These are phyloP conservation scores for Trisateles emortualis DNA, from an alignment of 2,888 invertebrate genomes.

Conservation along the genomic window DNA sequence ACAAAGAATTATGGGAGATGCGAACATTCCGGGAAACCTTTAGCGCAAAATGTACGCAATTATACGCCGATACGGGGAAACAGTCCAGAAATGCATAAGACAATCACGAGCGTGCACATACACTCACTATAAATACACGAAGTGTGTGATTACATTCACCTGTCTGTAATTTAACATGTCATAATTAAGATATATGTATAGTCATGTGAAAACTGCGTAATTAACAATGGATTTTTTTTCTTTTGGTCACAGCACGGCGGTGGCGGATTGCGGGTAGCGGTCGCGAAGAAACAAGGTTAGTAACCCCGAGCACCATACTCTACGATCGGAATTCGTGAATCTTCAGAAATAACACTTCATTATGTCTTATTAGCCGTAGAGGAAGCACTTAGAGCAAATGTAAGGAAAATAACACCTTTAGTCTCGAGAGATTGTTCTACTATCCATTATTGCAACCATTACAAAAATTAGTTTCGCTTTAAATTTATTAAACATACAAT, in stretches of 20 bases:
- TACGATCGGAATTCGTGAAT: constrained; percentile 81
- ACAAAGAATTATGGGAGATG: constrained; percentile 50
- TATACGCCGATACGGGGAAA: constrained; percentile 62
- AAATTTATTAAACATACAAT: constrained; percentile 46
- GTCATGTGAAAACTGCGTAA: constrained; percentile 69
- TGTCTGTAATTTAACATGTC: constrained; percentile 67
- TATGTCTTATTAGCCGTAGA: constrained; percentile 81
- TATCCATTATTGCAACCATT: constrained; percentile 73
- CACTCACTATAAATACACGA: constrained; percentile 45
- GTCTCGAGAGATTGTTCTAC: constrained; percentile 67
- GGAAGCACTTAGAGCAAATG: constrained; percentile 82
- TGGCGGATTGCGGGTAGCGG: constrained; percentile 70
- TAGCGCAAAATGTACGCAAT: constrained; percentile 60
- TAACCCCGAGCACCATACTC: constrained; percentile 74
- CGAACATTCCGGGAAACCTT: constrained; percentile 56
- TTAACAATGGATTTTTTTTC: constrained; percentile 68
- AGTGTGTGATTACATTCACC: constrained; percentile 65
- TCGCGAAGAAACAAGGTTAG: constrained; percentile 78
- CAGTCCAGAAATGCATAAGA: constrained; percentile 43
- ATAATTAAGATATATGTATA: constrained; percentile 72
- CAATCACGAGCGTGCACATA: constrained; percentile 56
- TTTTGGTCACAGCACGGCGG: constrained; percentile 75
- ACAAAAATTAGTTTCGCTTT: constrained; percentile 65
- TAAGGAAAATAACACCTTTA: constrained; percentile 78
- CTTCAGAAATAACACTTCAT: constrained; percentile 83